Percentiles rank a stretch among this genome's conserved stretches.
Evolutionary conservation across 2,888 invertebrate genomes (phyloP).

Genomic region (Dynastes hyllus): DNA sequence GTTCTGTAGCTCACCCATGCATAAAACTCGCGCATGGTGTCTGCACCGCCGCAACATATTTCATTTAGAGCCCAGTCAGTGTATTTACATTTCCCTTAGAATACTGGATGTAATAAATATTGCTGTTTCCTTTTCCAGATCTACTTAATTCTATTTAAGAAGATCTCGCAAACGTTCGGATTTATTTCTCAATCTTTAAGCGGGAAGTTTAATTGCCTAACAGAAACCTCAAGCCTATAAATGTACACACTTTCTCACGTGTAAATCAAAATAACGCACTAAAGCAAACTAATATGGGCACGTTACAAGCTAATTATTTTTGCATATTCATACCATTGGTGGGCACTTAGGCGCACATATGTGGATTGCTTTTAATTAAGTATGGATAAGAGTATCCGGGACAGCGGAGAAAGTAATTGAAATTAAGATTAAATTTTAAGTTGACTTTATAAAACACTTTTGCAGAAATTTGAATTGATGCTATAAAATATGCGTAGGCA

Average conservation of each 20-base stretch:
- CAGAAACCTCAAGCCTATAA: not conserved
- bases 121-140: slow-evolving; percentile 9
- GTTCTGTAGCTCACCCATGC: too few species aligned
- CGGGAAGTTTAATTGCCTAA: slow-evolving; percentile 7
- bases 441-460: not conserved
- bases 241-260: slow-evolving; percentile 4
- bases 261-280: slow-evolving; percentile 17
- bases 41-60: too few species aligned
- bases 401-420: slow-evolving; percentile 27
- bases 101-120: slow-evolving; percentile 7
- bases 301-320: slow-evolving; percentile 3
- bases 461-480: slow-evolving; percentile 10
- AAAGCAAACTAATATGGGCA: not conserved
- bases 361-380: slow-evolving; percentile 6
- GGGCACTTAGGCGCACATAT: not conserved
- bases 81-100: too few species aligned
- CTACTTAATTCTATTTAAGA: slow-evolving; percentile 12
- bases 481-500: not conserved
- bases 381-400: slow-evolving; percentile 14
- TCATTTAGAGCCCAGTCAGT: too few species aligned
- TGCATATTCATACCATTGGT: not conserved
- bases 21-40: too few species aligned
- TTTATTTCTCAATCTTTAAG: slow-evolving; percentile 11
- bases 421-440: slow-evolving; percentile 23
- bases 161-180: not conserved